Conservation (phyloP, 2,888 invertebrate genomes). For the Acleris literana region DNA sequence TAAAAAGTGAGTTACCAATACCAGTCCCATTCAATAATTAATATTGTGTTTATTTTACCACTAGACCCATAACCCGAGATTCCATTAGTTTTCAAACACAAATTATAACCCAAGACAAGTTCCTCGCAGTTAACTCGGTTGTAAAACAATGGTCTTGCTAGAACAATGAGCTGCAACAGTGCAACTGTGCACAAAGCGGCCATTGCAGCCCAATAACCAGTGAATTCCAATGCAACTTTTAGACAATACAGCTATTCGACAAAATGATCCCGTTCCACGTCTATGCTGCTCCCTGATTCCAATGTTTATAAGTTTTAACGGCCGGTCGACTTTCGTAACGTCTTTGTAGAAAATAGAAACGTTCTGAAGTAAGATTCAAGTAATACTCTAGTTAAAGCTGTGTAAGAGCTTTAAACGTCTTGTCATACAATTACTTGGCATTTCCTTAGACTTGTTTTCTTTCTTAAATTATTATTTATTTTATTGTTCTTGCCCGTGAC, state of each 20-base stretch:
- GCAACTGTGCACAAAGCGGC: constrained; percentile 31
- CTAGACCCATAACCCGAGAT: background rate
- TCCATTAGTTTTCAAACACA: background rate
- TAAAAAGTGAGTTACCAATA: too few relatives aligned
- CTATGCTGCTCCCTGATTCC: constrained; percentile 3
- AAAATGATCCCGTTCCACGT: constrained; percentile 20
- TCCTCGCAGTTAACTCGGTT: constrained; percentile 14
- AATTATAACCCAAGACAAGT: background rate
- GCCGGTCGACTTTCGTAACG: background rate
- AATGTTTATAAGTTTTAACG: constrained; percentile 4
- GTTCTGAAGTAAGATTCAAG: too few relatives aligned
- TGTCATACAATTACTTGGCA: too few relatives aligned
- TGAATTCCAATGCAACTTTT: constrained; percentile 35
- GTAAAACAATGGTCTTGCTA: constrained; percentile 29
- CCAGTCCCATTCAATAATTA: too few relatives aligned
- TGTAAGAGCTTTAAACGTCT: too few relatives aligned
- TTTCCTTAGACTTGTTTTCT: too few relatives aligned
- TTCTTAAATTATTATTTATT: too few relatives aligned
- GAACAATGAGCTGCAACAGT: constrained; percentile 28
- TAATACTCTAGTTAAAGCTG: too few relatives aligned
- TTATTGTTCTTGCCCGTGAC: too few relatives aligned
- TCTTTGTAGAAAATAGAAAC: too few relatives aligned
- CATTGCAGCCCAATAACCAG: constrained; percentile 31
- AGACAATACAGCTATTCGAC: constrained; percentile 26
- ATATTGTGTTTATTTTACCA: background rate